These are phyloP conservation scores for Chloroclystis v-ata DNA, from an alignment of 2,888 invertebrate species.

Conservation along the genomic window DNA sequence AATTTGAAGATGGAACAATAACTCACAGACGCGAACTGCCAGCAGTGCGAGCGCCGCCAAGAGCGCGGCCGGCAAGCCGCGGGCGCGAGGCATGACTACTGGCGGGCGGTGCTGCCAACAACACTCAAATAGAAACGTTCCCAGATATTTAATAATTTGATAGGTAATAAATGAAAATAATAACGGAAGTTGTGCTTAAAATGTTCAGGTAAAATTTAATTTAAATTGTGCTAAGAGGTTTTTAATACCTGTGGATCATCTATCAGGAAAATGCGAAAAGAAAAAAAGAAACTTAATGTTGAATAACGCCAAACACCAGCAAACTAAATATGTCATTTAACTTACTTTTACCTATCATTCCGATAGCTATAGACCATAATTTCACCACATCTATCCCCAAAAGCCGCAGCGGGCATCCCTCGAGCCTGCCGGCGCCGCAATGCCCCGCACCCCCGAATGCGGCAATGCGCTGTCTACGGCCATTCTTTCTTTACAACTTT, in stretches of 20 bases:
- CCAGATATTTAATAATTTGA: neutral
- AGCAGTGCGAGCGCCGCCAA: slow-evolving; percentile 49
- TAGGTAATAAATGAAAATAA: too few species aligned
- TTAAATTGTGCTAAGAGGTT: too few species aligned
- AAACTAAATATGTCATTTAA: too few species aligned
- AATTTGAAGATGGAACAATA: slow-evolving; percentile 12
- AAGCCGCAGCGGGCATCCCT: slow-evolving; percentile 36
- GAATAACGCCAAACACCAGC: too few species aligned
- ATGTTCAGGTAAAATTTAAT: too few species aligned
- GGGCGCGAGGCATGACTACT: slow-evolving; percentile 62
- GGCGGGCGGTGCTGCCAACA: slow-evolving; percentile 23
- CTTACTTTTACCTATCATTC: too few species aligned
- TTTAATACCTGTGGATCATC: too few species aligned
- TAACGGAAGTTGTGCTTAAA: too few species aligned
- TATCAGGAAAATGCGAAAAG: too few species aligned
- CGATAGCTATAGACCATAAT: too few species aligned
- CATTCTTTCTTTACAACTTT: slow-evolving; percentile 19
- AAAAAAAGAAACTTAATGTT: too few species aligned
- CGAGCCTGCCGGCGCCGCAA: slow-evolving; percentile 36
- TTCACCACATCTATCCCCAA: slow-evolving; percentile 2
- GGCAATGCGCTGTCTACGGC: slow-evolving; percentile 61
- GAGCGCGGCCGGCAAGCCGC: slow-evolving; percentile 39
- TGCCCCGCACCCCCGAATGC: slow-evolving; percentile 71
- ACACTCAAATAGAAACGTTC: neutral
- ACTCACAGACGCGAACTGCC: slow-evolving; percentile 66